These are phyloP conservation scores for Pseudomyrmex flavicornis DNA, from an alignment of 1,140 invertebrate genomes.

Conservation along the genomic window DNA sequence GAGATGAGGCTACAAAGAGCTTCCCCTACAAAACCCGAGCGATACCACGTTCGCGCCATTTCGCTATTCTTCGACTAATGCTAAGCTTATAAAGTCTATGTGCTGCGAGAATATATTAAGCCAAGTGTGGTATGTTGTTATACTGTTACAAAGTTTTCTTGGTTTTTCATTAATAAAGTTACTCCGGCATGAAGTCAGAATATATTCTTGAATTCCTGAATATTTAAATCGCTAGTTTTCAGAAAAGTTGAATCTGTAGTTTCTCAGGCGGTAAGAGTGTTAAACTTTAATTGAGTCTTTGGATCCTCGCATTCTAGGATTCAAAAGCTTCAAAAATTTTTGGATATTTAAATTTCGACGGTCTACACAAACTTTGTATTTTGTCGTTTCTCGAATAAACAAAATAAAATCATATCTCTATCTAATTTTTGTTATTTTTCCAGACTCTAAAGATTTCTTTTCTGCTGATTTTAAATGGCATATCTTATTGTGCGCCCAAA, in stretches of 20 bases:
- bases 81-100: slow-evolving; percentile 53
- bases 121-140: slow-evolving; percentile 37
- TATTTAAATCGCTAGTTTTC: slow-evolving; percentile 45
- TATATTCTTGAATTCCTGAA: slow-evolving; percentile 37
- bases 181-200: slow-evolving; percentile 25
- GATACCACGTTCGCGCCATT: slow-evolving; percentile 49
- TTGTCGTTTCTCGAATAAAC: too few relatives aligned
- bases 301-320: slow-evolving; percentile 15
- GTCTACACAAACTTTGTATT: too few relatives aligned
- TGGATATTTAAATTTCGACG: slow-evolving; percentile 24
- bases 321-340: slow-evolving; percentile 11
- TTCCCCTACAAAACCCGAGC: slow-evolving; percentile 29
- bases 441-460: too few relatives aligned
- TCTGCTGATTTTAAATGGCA: neutral
- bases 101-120: slow-evolving; percentile 53
- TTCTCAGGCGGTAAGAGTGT: slow-evolving; percentile 28
- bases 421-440: neutral
- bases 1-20: slow-evolving; percentile 20
- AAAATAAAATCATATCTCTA: too few relatives aligned
- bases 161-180: slow-evolving; percentile 57
- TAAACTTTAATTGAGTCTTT: slow-evolving; percentile 48
- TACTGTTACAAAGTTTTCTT: slow-evolving; percentile 48
- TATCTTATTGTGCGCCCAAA: too few relatives aligned
- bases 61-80: slow-evolving; percentile 58
- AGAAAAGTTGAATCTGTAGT: slow-evolving; percentile 51